A percentile compares a stretch with the other conserved stretches of the same genome.
Conservation (phyloP, 2,797 vertebrate species). For the Aphelocoma californica region DNA sequence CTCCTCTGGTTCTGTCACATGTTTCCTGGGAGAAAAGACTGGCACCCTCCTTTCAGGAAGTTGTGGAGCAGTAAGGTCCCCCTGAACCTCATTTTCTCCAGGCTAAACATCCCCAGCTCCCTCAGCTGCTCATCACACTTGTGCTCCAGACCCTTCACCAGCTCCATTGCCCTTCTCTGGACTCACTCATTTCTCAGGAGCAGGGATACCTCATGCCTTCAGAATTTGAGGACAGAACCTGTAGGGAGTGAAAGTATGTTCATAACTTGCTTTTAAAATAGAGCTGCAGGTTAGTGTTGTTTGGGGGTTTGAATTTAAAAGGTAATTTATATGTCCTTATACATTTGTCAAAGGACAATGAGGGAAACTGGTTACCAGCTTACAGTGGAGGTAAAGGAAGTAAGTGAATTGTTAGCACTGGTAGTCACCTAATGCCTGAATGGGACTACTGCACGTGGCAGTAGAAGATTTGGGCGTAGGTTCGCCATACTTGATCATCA, state of each 20-base stretch:
- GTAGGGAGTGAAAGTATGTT: neutral
- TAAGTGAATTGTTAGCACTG: neutral
- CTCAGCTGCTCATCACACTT: neutral
- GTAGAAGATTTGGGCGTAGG: neutral
- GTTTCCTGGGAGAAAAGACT: neutral
- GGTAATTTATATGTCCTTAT: neutral
- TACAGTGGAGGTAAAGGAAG: neutral
- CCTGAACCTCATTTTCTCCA: neutral
- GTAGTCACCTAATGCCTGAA: neutral
- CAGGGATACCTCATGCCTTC: neutral
- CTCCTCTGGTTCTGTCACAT: neutral
- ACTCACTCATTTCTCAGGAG: neutral
- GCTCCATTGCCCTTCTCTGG: neutral
- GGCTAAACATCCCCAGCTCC: no score
- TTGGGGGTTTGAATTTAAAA: neutral
- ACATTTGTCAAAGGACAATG: neutral
- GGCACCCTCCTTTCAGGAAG: neutral
- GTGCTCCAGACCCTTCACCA: neutral
- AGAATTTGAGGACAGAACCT: neutral
- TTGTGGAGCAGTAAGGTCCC: neutral
- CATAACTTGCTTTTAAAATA: neutral
- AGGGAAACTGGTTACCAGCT: neutral
- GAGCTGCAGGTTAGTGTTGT: neutral
- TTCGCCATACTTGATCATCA: neutral
- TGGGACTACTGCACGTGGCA: neutral